Conservation (phyloP, 2,797 vertebrate genomes). For the Micromesistius poutassou region DNA sequence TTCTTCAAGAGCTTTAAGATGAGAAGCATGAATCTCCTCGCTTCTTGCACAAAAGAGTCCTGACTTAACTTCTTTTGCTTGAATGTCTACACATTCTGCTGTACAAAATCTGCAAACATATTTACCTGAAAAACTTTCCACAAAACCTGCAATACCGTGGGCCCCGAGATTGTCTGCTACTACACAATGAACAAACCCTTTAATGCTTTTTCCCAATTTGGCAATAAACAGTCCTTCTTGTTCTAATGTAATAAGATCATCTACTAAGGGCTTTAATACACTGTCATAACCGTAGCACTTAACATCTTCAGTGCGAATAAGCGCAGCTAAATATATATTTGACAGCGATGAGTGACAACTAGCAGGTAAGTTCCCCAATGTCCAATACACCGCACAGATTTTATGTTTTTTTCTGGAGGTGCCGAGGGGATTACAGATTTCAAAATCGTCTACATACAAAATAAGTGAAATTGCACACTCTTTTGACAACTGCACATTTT, state of each 20-base stretch:
- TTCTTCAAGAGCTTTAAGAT: neutral
- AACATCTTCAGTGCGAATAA: constrained; percentile 27
- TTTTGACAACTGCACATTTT: constrained; percentile 20
- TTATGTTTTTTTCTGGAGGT: constrained; percentile 28
- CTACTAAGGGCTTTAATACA: constrained; percentile 27
- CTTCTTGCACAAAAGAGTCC: constrained; percentile 12
- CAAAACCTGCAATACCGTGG: constrained; percentile 9
- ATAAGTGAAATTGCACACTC: constrained; percentile 19
- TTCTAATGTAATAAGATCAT: constrained; percentile 25
- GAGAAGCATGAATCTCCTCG: neutral
- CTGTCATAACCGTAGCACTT: constrained; percentile 16
- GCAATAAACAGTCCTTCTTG: constrained; percentile 17
- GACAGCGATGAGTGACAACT: constrained; percentile 25
- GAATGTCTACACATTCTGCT: constrained; percentile 6
- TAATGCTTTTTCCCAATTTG: constrained; percentile 14
- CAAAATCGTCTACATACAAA: no score
- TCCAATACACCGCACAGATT: constrained; percentile 33
- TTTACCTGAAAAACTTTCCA: constrained; percentile 1
- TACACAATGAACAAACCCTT: constrained; percentile 15
- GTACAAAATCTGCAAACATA: constrained; percentile 17
- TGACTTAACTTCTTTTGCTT: neutral
- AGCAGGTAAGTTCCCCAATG: constrained; percentile 29
- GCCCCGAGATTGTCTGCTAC: constrained; percentile 14
- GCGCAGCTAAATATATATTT: constrained; percentile 22
- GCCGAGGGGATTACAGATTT: constrained; percentile 31